phyloP scores from a whole-genome alignment of 2,113 vertebrate species.

The Cephalopterus ornatus region DNA sequence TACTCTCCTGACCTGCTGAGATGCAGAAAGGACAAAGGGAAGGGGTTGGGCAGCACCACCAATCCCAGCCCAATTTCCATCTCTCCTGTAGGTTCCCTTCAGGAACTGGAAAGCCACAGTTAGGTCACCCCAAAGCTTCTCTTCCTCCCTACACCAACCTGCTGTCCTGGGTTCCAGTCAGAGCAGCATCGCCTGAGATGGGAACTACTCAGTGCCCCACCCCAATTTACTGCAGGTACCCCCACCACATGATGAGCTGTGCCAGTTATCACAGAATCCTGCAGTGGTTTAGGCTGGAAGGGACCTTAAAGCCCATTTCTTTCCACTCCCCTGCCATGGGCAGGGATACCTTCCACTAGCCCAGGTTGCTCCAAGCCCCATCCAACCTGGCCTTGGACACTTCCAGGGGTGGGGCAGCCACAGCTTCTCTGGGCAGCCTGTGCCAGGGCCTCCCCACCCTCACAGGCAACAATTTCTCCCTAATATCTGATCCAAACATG shows the following conservation, averaged over 20 bases:
- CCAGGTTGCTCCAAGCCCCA: neutral
- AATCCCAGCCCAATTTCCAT: neutral
- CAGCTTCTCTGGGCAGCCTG: neutral
- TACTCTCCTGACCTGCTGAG: neutral
- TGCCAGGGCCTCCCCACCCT: neutral
- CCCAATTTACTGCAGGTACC: neutral
- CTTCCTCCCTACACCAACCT: neutral
- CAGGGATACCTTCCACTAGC: neutral
- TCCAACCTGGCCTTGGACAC: neutral
- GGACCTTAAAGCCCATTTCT: neutral
- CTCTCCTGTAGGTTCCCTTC: neutral
- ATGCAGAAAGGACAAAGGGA: neutral
- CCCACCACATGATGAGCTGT: neutral
- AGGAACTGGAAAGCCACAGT: neutral
- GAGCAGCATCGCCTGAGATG: neutral
- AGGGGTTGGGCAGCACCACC: neutral
- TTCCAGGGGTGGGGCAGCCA: neutral
- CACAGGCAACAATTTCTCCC: neutral
- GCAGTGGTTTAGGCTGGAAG: neutral
- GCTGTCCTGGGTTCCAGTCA: neutral
- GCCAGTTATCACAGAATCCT: neutral
- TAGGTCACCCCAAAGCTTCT: neutral
- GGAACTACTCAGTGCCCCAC: neutral
- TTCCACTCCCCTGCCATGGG: neutral
- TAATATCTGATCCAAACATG: neutral